phyloP scores from a whole-genome alignment of 2,888 invertebrate genomes.

The Atrina japonica region DNA sequence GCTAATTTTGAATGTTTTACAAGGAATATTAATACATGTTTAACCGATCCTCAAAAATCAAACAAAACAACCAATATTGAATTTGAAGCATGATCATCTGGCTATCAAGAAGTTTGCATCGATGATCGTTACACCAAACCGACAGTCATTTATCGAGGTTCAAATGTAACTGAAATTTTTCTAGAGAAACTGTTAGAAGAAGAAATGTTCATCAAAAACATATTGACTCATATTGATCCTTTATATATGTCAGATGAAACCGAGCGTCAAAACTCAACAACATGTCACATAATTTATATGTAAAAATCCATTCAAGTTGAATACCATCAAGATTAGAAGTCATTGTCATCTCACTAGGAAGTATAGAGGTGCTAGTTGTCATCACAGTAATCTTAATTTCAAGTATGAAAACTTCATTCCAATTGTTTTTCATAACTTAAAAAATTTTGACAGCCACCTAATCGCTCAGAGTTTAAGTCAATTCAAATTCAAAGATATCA shows the following conservation, averaged over 20 bases:
- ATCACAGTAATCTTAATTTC: background rate
- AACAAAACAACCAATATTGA: background rate
- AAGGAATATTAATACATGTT: constrained; percentile 3
- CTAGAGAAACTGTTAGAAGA: constrained; percentile 10
- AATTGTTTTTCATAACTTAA: constrained; percentile 10
- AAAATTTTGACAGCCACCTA: constrained; percentile 6
- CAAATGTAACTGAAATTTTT: constrained; percentile 10
- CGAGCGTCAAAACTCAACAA: too few species aligned
- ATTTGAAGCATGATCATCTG: constrained; percentile 14
- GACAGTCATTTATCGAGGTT: constrained; percentile 9
- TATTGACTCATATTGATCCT: too few species aligned
- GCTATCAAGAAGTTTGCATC: constrained; percentile 11
- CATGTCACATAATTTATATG: too few species aligned
- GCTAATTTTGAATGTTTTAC: constrained; percentile 26
- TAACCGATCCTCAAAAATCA: background rate
- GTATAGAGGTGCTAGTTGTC: too few species aligned
- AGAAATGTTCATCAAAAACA: background rate
- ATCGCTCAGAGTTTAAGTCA: background rate
- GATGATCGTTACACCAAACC: constrained; percentile 19
- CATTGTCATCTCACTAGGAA: too few species aligned
- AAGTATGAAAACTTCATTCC: constrained; percentile 14
- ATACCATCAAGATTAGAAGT: too few species aligned
- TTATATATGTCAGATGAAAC: too few species aligned
- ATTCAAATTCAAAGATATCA: constrained; percentile 4
- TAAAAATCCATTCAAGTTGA: too few species aligned